Evolutionary conservation across 2,113 vertebrate species (phyloP).

Genomic region (Lepidothrix coronata): DNA sequence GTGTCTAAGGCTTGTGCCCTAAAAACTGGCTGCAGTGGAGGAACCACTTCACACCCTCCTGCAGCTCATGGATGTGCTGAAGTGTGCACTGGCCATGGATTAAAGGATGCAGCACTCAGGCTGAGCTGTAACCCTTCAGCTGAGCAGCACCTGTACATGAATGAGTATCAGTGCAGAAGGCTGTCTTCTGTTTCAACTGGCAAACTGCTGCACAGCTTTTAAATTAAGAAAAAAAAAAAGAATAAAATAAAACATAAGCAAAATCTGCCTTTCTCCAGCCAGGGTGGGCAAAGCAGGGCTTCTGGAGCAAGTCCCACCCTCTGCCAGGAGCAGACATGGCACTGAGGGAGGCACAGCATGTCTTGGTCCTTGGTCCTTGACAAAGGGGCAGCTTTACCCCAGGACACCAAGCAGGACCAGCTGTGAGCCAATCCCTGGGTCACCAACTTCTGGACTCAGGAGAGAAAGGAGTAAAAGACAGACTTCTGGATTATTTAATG

Average conservation of each 20-base stretch:
- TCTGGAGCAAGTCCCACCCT: neutral
- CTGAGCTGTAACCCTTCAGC: neutral
- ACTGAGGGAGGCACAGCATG: neutral
- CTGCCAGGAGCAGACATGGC: neutral
- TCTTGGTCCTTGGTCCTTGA: neutral
- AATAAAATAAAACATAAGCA: neutral
- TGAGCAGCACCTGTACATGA: neutral
- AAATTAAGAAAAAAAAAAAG: neutral
- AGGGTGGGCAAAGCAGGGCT: neutral
- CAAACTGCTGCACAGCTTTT: neutral
- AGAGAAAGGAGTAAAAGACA: neutral
- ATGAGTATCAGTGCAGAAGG: neutral
- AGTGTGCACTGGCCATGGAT: neutral
- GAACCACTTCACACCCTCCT: neutral
- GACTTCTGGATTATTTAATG: neutral
- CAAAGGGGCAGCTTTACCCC: neutral
- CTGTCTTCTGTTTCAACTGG: neutral
- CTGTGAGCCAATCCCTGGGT: neutral
- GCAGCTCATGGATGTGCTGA: neutral
- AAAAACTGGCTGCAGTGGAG: neutral
- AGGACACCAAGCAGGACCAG: neutral
- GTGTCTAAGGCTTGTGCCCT: neutral
- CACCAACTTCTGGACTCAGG: neutral
- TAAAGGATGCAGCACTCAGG: neutral
- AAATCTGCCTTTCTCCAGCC: neutral